Evolutionary conservation across 2,113 vertebrate genomes (phyloP), one percentile per base, ranked within the genome.

Genomic region (Oryzias javanicus): DNA sequence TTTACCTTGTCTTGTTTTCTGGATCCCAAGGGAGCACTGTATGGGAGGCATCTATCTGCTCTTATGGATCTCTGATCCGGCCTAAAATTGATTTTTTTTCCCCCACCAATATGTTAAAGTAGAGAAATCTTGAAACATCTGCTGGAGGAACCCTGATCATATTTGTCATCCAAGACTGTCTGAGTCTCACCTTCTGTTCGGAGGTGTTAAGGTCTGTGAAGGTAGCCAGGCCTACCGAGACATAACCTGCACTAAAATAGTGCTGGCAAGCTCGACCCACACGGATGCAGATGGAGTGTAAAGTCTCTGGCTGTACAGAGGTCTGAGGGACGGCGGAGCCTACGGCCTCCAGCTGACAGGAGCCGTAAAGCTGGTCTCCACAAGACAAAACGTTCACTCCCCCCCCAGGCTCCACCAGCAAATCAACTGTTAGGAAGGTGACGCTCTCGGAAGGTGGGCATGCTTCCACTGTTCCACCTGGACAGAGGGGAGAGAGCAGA

Each of bases 391-490:
- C 70, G 0, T 71, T 79, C 63, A 95, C 79, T 63, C 90, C 74
- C 53, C 94, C 96, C 0, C 70, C 86, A 1, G 94, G 95, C 74
- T 95, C 93, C 57, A 98, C 91, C 70, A 98, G 85, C 90, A 98
- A 72, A 82, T 97, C 96, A 79, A 95, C 93, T 0, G 90, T 94
- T 46, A 97, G 78, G 80, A 90, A 93, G 40, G 93, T 94, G 83
- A 96, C 8, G 3, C 80, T 89, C 24, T 92, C 83, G 0, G 93
- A 90, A 24, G 82, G 90, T 0, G 94, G 95, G 74, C 88, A 93
- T 1, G 94, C 94, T 78, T 96, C 94, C 14, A 96, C 88, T 64
- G 94, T 89, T 2, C 94, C 95, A 12, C 94, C 96, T 96, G 83
- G 40, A 74, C 55, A 74, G 18, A 63, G 48, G 64, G 47, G 14